Conservation (phyloP, 2,888 invertebrate species). For the Formica aserva region DNA sequence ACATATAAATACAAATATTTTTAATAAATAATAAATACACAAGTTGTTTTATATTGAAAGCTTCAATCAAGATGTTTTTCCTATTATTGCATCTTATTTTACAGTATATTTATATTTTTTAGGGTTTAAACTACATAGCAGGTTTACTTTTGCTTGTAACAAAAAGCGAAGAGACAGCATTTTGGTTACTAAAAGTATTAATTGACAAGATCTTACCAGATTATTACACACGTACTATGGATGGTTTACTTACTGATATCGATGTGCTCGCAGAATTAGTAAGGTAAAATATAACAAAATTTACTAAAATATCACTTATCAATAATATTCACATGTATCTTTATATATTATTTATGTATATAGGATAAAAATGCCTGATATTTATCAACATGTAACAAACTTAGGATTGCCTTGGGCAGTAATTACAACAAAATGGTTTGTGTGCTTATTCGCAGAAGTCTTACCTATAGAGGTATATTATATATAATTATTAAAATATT, state of each 20-base stretch:
- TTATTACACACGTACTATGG: constrained; percentile 96
- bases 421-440: constrained; percentile 97
- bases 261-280: constrained; percentile 95
- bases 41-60: constrained; percentile 1
- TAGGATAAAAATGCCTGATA: constrained; percentile 92
- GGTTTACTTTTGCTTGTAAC: constrained; percentile 94
- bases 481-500: constrained; percentile 53
- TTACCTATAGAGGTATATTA: constrained; percentile 92
- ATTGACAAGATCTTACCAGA: constrained; percentile 94
- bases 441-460: constrained; percentile 97
- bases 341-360: constrained; percentile 32
- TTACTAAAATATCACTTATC: not conserved
- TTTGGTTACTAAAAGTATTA: constrained; percentile 96
- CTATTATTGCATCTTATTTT: constrained; percentile 2
- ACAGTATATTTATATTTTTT: constrained; percentile 43
- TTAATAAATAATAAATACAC: constrained; percentile 6
- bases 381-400: constrained; percentile 92
- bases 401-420: constrained; percentile 96
- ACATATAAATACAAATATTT: not conserved
- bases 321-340: not conserved
- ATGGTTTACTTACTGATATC: constrained; percentile 95
- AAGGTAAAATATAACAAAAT: constrained; percentile 82
- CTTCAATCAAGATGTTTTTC: constrained; percentile 13
- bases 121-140: constrained; percentile 97
- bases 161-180: constrained; percentile 95